Evolutionary conservation across 2,797 vertebrate species (phyloP), one percentile per base, ranked within the genome.

Genomic region (Poecilia picta): DNA sequence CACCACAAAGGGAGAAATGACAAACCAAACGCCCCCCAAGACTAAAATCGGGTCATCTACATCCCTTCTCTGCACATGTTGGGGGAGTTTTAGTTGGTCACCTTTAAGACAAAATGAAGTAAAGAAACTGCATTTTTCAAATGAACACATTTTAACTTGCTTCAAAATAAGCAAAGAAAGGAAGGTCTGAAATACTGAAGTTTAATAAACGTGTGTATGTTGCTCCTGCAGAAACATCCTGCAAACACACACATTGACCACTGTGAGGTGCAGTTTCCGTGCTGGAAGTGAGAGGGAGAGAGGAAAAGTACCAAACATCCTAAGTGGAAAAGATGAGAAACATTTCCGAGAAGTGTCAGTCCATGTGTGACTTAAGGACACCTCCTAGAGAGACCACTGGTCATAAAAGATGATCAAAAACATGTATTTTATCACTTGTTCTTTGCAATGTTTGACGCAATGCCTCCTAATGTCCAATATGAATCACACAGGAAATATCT

Each of bases 261-360:
- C 80, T 20, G 45, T 0, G 89, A 64, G 90, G 81, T 73, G 83
- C 87, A 53, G 31, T 85, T 82, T 78, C 31, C 86, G 45, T 77
- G 59, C 53, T 3, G 73, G 43, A 82, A n/a, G 39, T 0, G 31
- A 10, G 10, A 43, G 1, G 1, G 51, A 55, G 6, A 83, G 51
- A 81, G 89, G 84, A 92, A 92, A 92, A 94, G 72, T 91, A 87
- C 90, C 79, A 39, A 45, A 76, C 78, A 80, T 86, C 81, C 79
- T 70, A 41, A 49, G 80, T 39, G 77, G 83, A 81, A 87, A 82
- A 86, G 83, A 76, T 28, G 36, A 80, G 80, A 74, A 77, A 81
- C 46, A 45, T 85, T 93, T 92, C 89, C 66, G 46, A 89, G 90
- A 93, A 91, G 75, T 84, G 73, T 82, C 75, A 74, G 87, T 11